Conservation (phyloP, 2,888 invertebrate species). For the Scaptodrosophila latifasciaeformis region DNA sequence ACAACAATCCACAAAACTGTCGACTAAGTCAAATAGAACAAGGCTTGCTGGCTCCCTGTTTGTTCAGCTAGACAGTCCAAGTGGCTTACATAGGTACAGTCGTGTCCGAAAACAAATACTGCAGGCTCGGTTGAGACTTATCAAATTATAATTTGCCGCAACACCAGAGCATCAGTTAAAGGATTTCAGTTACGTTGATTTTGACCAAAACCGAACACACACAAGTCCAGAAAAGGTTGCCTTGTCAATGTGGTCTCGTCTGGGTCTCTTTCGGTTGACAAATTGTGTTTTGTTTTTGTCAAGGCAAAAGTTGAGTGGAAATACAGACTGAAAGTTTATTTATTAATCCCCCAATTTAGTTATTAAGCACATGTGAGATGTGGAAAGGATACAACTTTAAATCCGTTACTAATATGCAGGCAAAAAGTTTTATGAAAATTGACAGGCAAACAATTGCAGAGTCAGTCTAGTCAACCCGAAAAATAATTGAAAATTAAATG, state of each 20-base stretch:
- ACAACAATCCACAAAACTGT: conserved; percentile 27
- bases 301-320: conserved; percentile 8
- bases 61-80: too few species aligned
- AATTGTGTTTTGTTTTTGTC: too few species aligned
- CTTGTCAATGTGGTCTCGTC: background rate
- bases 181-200: conserved; percentile 29
- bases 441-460: background rate
- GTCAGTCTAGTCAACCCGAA: background rate
- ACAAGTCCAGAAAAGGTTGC: background rate
- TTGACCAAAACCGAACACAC: background rate
- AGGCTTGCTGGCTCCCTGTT: too few species aligned
- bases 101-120: too few species aligned
- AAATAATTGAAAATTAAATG: conserved; percentile 57
- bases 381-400: conserved; percentile 5
- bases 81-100: too few species aligned
- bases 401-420: conserved; percentile 11
- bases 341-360: conserved; percentile 54
- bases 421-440: conserved; percentile 2
- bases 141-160: conserved; percentile 31
- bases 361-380: conserved; percentile 32
- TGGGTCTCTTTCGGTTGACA: background rate
- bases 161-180: conserved; percentile 15
- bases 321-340: conserved; percentile 29
- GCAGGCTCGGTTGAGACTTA: too few species aligned
- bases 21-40: conserved; percentile 19